Evolutionary conservation across 2,113 vertebrate genomes (phyloP).

Genomic region (Balaeniceps rex): DNA sequence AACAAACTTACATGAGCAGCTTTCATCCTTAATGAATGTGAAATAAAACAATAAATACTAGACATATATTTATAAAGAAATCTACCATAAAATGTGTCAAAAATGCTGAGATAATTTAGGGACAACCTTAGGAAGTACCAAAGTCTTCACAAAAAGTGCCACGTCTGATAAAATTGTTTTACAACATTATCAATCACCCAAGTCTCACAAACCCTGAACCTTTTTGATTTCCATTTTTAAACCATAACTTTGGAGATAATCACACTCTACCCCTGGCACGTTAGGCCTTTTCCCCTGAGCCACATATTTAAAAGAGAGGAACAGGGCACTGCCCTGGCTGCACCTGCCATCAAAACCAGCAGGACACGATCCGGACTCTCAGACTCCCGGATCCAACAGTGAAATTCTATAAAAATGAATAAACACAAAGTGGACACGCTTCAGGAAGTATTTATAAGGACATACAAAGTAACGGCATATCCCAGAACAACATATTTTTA

Average conservation of each 20-base stretch:
- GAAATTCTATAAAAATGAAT: background rate
- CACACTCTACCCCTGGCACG: fast-evolving
- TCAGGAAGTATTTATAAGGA: background rate
- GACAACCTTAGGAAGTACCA: background rate
- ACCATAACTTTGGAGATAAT: background rate
- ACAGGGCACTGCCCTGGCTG: background rate
- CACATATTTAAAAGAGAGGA: background rate
- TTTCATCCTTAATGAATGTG: background rate
- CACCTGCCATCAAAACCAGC: fast-evolving
- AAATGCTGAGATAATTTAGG: background rate
- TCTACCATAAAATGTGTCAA: background rate
- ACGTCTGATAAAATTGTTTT: background rate
- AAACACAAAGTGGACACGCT: background rate
- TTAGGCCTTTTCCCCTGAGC: background rate
- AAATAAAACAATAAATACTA: background rate
- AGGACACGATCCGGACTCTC: fast-evolving
- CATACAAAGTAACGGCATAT: background rate
- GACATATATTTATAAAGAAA: background rate
- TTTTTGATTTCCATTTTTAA: background rate
- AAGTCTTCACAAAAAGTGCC: background rate
- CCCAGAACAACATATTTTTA: background rate
- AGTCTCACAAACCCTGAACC: background rate
- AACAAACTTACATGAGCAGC: background rate
- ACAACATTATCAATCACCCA: background rate
- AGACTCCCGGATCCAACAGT: background rate